Evolutionary conservation across 2,797 vertebrate genomes (phyloP), one percentile per base, ranked within the genome.

Genomic region (Neostethus bicornis): DNA sequence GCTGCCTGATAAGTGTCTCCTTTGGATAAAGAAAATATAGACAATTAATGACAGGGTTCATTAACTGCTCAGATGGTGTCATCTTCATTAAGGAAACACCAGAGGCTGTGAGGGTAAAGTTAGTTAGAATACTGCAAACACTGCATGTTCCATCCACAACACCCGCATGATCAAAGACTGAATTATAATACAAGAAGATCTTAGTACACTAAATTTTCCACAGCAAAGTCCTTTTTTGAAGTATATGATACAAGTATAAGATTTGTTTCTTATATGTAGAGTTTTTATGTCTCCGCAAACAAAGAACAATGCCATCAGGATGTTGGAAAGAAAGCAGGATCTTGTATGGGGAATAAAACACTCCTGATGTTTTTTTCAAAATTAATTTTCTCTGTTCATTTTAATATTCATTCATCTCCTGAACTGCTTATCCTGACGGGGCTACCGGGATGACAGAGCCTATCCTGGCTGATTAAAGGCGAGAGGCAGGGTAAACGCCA

Each of bases 21-120:
- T 11, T 8, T 31, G 11, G n/a, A 44, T 4, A 16, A 4, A 11
- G 10, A 32, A 7, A 10, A 13, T 12, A 7, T 20, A 47, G 17
- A 20, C 20, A 47, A 47, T 3, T 28, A 16, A 21, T 16, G 29
- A 25, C 26, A 20, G n/a, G 11, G 21, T 8, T 10, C 28, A 25
- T 19, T 17, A 31, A 17, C 19, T 43, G 17, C 29, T 28, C 24
- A 23, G 39, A 45, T 14, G 9, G 29, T 26, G 10, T 16, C 5
- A 21, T 44, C n/a, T 48, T 45, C 31, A 20, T 51, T 51, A 51
- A 16, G 21, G 35, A 50, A 43, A 51, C 57, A 17, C 47, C 51
- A 16, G 29, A 23, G 31, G 41, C 31, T 38, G 16, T 7, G 9
- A 46, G 31, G 46, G 42, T 50, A 46, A 20, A 31, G 25, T 37